phyloP scores from a whole-genome alignment of 2,888 invertebrate species.

The Apamea sordens region DNA sequence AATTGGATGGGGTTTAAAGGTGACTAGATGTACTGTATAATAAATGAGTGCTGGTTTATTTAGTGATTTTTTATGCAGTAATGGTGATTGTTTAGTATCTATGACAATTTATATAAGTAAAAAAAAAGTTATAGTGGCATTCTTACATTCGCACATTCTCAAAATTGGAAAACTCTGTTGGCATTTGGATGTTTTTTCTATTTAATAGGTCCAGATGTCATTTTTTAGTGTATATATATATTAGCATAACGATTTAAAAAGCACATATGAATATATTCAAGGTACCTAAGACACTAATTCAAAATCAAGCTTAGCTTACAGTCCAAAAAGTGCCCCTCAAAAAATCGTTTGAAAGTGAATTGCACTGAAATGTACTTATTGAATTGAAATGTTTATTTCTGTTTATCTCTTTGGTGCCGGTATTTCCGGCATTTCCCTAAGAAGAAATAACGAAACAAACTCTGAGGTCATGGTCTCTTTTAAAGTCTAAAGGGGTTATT shows the following conservation, averaged over 20 bases:
- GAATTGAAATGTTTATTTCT: background rate
- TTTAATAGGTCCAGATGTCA: too few species aligned
- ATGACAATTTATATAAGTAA: too few species aligned
- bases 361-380: background rate
- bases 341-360: background rate
- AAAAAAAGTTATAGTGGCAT: background rate
- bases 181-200: background rate
- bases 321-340: background rate
- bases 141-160: background rate
- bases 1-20: conserved; percentile 85
- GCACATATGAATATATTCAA: background rate
- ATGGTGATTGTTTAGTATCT: background rate
- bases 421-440: too few species aligned
- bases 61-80: conserved; percentile 40
- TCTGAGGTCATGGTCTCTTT: too few species aligned
- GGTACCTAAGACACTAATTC: background rate
- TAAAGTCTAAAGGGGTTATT: too few species aligned
- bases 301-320: background rate
- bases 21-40: conserved; percentile 70
- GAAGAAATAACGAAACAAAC: too few species aligned
- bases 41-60: conserved; percentile 63
- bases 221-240: background rate
- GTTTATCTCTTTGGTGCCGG: too few species aligned
- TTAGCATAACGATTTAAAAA: background rate
- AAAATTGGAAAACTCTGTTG: background rate